phyloP scores from a whole-genome alignment of 2,797 vertebrate species.

The Champsocephalus gunnari region DNA sequence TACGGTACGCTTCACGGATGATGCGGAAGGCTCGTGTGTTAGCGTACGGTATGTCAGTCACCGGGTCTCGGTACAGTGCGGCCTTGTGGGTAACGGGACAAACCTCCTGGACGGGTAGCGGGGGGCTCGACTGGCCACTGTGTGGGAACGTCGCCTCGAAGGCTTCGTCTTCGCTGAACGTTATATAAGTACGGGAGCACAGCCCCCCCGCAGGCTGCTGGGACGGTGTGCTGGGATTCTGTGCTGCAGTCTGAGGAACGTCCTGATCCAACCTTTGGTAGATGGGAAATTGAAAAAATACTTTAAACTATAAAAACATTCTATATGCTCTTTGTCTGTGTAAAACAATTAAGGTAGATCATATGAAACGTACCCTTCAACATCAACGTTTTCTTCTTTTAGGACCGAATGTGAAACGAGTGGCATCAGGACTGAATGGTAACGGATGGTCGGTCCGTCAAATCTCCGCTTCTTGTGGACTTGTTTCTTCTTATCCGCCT shows the following conservation, averaged over 20 bases:
- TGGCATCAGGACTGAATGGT: slow-evolving; percentile 93
- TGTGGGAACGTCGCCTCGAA: slow-evolving; percentile 87
- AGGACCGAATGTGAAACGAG: slow-evolving; percentile 86
- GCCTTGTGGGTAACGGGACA: slow-evolving; percentile 96
- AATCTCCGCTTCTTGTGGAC: slow-evolving; percentile 94
- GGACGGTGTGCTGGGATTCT: slow-evolving; percentile 60
- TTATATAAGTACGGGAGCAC: slow-evolving; percentile 94
- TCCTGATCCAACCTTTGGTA: slow-evolving; percentile 91
- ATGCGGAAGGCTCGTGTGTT: slow-evolving; percentile 94
- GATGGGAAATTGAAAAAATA: background rate
- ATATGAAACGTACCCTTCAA: slow-evolving; percentile 90
- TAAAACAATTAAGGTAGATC: too few species aligned
- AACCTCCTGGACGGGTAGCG: slow-evolving; percentile 89
- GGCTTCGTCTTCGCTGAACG: slow-evolving; percentile 93
- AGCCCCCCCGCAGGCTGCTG: slow-evolving; percentile 69
- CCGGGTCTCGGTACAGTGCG: slow-evolving; percentile 92
- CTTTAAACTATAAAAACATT: background rate
- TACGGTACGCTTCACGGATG: slow-evolving; percentile 95
- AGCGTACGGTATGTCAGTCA: slow-evolving; percentile 96
- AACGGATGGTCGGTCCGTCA: slow-evolving; percentile 92
- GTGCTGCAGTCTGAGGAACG: slow-evolving; percentile 67
- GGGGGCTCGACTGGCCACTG: slow-evolving; percentile 58
- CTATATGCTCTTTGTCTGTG: too few species aligned
- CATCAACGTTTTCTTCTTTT: slow-evolving; percentile 95
- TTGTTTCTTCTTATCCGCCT: slow-evolving; percentile 97